These are phyloP conservation scores for Drosophila sp. DNA, from an alignment of 1,140 invertebrate genomes.

Conservation along the genomic window DNA sequence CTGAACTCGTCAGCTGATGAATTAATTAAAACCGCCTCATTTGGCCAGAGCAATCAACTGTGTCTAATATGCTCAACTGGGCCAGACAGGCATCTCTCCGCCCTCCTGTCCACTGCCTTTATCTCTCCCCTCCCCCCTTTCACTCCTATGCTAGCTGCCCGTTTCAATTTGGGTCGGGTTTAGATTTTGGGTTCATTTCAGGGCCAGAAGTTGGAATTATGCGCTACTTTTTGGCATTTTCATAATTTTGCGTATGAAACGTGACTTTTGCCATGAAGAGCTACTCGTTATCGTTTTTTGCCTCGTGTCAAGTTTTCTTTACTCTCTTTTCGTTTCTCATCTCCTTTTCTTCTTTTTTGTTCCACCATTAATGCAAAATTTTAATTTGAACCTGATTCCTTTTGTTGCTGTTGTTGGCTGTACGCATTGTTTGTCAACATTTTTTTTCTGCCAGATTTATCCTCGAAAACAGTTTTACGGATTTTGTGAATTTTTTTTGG, in stretches of 20 bases:
- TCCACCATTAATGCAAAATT: constrained; percentile 55
- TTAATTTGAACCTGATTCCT: constrained; percentile 77
- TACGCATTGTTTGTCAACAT: constrained; percentile 80
- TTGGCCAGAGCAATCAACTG: constrained; percentile 68
- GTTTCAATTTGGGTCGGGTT: constrained; percentile 1
- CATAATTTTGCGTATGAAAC: constrained; percentile 81
- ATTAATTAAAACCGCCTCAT: constrained; percentile 82
- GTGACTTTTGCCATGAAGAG: constrained; percentile 63
- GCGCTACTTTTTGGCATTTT: constrained; percentile 73
- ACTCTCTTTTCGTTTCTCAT: neutral
- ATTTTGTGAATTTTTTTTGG: constrained; percentile 22
- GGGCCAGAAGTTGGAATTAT: constrained; percentile 65
- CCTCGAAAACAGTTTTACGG: constrained; percentile 1
- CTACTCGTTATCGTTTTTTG: constrained; percentile 46
- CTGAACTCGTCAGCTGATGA: constrained; percentile 58
- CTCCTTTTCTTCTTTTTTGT: constrained; percentile 11
- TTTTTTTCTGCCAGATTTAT: constrained; percentile 46
- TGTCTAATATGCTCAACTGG: constrained; percentile 42
- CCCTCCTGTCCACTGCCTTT: no score
- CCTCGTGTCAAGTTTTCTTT: constrained; percentile 54
- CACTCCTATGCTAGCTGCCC: neutral
- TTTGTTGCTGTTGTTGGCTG: constrained; percentile 27
- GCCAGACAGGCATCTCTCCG: constrained; percentile 12
- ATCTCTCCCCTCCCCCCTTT: neutral
- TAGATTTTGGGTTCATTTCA: constrained; percentile 12